Evolutionary conservation across 2,797 vertebrate genomes (phyloP).

Genomic region (Macropodus opercularis): DNA sequence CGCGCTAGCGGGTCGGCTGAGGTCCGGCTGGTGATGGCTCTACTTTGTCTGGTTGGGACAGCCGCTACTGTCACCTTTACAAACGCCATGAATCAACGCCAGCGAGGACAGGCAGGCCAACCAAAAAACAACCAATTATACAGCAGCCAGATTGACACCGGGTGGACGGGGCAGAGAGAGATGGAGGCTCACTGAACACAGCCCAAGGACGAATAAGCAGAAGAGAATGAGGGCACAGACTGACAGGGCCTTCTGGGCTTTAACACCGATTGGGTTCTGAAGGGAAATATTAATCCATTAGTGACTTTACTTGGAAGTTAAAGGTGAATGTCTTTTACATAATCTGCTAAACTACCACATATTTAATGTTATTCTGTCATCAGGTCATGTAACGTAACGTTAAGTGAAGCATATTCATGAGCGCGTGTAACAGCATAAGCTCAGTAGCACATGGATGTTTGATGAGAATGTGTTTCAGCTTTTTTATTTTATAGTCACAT

Average conservation of each 20-base stretch:
- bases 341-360: conserved; percentile 1
- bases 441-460: conserved; percentile 9
- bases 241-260: conserved; percentile 65
- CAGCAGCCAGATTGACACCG: conserved; percentile 73
- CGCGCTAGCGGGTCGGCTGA: conserved; percentile 64
- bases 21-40: conserved; percentile 73
- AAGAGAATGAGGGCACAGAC: conserved; percentile 70
- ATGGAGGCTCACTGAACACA: conserved; percentile 69
- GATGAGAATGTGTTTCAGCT: conserved; percentile 4
- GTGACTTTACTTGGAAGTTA: conserved; percentile 8
- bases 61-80: conserved; percentile 77
- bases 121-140: conserved; percentile 82
- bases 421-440: background rate
- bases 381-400: background rate
- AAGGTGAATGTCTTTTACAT: conserved; percentile 9
- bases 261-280: conserved; percentile 38
- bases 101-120: conserved; percentile 68
- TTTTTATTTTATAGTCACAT: conserved; percentile 15
- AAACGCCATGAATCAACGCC: conserved; percentile 80
- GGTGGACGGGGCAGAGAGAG: conserved; percentile 73
- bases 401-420: background rate
- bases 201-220: conserved; percentile 76
- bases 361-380: background rate
- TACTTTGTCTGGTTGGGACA: conserved; percentile 78
- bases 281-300: conserved; percentile 36